phyloP scores from a whole-genome alignment of 1,140 invertebrate species.

The Drosophila mayri region DNA sequence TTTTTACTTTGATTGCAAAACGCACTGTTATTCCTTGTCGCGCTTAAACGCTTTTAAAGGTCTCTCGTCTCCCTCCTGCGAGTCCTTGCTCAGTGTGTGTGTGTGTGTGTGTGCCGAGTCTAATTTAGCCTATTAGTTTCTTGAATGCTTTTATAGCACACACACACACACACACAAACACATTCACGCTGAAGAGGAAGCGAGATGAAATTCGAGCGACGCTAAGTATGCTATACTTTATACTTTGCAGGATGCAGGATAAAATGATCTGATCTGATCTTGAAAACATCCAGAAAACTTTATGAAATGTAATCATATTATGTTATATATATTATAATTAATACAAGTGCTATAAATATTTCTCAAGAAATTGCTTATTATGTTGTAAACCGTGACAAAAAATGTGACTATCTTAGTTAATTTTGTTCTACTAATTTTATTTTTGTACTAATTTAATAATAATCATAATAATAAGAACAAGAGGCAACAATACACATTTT shows the following conservation, averaged over 20 bases:
- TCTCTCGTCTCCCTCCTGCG: slow-evolving; percentile 9
- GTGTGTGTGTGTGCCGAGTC: slow-evolving; percentile 36
- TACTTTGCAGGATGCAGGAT: no score
- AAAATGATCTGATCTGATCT: no score
- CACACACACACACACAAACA: slow-evolving; percentile 19
- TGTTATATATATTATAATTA: no score
- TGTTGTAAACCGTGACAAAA: not conserved
- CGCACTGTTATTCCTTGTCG: slow-evolving; percentile 75
- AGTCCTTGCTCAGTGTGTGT: not conserved
- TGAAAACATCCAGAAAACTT: no score
- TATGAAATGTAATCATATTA: no score
- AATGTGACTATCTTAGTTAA: not conserved
- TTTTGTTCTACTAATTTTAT: not conserved
- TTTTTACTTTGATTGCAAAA: slow-evolving; percentile 81
- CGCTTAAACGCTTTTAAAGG: slow-evolving; percentile 77
- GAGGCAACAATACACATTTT: no score
- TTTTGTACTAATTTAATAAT: no score
- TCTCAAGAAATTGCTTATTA: no score
- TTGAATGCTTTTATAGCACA: slow-evolving; percentile 66
- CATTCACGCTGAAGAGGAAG: slow-evolving; percentile 1
- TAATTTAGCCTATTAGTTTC: slow-evolving; percentile 78
- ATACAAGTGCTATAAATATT: no score
- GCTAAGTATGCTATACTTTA: slow-evolving; percentile 31
- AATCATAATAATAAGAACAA: no score
- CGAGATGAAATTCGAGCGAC: slow-evolving; percentile 33